These are phyloP conservation scores for Calephelis virginiensis DNA, from an alignment of 1,140 invertebrate species.

Conservation along the genomic window DNA sequence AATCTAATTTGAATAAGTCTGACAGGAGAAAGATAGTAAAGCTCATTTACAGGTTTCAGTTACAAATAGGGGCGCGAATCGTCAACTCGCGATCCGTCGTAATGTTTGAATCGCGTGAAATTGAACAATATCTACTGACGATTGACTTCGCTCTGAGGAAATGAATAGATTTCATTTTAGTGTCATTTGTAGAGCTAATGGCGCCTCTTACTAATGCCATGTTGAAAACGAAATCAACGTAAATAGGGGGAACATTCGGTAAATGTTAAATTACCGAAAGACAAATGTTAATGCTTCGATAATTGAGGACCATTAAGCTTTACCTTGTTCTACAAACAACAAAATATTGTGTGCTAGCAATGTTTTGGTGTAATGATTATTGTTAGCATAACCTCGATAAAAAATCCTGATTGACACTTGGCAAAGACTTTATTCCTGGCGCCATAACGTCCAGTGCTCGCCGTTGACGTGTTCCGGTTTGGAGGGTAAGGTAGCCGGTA, in stretches of 20 bases:
- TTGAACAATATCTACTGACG: conserved; percentile 63
- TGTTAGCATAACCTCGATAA: not conserved
- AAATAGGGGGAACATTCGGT: conserved; percentile 31
- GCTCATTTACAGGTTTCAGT: conserved; percentile 26
- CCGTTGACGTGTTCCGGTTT: too few species aligned
- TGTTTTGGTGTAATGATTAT: not conserved
- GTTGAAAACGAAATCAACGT: conserved; percentile 46
- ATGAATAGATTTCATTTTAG: conserved; percentile 78
- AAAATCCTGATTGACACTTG: too few species aligned
- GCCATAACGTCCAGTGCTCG: too few species aligned
- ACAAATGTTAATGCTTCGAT: conserved; percentile 52
- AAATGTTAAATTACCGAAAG: conserved; percentile 44
- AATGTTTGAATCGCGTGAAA: conserved; percentile 73
- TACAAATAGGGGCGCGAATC: conserved; percentile 37
- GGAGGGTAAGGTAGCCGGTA: too few species aligned
- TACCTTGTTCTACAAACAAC: conserved; percentile 3
- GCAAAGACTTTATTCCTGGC: too few species aligned
- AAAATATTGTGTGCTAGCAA: not conserved
- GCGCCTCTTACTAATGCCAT: conserved; percentile 60
- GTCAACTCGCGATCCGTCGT: conserved; percentile 43
- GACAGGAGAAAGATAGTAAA: conserved; percentile 11
- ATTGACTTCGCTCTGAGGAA: conserved; percentile 69
- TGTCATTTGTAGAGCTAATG: conserved; percentile 77
- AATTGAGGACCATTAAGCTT: conserved; percentile 29
- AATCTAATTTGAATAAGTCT: conserved; percentile 1